Percentiles rank a stretch among this genome's conserved stretches.
phyloP scores from a whole-genome alignment of 2,113 vertebrate genomes.

The Ibidorhyncha struthersii region DNA sequence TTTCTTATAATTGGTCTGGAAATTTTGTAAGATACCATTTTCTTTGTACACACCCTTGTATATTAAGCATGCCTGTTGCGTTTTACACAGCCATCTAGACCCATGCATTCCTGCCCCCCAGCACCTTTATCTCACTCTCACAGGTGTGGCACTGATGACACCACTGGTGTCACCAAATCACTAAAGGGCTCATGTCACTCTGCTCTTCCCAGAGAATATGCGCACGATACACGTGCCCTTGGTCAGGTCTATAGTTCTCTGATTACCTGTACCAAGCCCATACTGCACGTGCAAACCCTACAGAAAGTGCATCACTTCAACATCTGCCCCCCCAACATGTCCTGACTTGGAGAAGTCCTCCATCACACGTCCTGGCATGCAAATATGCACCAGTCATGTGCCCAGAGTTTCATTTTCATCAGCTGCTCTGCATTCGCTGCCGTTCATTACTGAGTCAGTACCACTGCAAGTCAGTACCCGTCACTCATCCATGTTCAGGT shows the following conservation, averaged over 20 bases:
- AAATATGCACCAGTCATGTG: background rate
- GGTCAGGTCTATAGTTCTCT: background rate
- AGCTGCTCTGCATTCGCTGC: background rate
- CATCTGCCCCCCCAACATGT: fast-evolving
- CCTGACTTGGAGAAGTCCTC: background rate
- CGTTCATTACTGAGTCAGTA: background rate
- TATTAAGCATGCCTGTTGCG: background rate
- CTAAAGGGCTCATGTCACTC: background rate
- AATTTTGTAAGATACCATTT: background rate
- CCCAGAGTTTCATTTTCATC: background rate
- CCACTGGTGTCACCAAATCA: background rate
- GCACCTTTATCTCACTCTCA: background rate
- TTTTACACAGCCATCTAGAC: background rate
- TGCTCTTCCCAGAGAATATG: background rate
- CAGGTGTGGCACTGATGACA: background rate
- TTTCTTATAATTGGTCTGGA: background rate
- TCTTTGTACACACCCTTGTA: background rate
- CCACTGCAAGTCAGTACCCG: background rate
- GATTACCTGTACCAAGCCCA: background rate
- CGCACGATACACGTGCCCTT: background rate
- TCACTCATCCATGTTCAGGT: background rate
- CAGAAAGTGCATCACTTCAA: background rate
- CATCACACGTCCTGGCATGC: background rate
- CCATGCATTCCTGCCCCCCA: background rate
- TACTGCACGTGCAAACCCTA: background rate